Conservation (phyloP, 2,888 invertebrate species). For the Lithophane ornitopus region DNA sequence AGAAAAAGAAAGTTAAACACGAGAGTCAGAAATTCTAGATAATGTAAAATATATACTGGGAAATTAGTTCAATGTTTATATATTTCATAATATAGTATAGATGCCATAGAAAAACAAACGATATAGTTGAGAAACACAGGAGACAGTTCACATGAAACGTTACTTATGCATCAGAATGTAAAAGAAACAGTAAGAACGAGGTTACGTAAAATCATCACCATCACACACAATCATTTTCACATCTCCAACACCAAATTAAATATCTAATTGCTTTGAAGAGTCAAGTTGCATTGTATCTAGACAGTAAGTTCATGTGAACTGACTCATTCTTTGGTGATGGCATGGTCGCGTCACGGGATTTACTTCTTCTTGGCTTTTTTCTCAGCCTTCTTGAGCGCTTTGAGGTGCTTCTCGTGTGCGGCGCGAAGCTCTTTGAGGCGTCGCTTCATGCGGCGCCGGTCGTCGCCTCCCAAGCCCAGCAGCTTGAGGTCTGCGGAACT, state of each 20-base stretch:
- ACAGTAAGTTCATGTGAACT: slow-evolving; percentile 69
- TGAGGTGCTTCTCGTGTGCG: slow-evolving; percentile 96
- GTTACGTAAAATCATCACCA: slow-evolving; percentile 9
- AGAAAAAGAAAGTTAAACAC: slow-evolving; percentile 51
- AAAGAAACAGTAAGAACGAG: slow-evolving; percentile 24
- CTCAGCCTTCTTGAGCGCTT: slow-evolving; percentile 96
- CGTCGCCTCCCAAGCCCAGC: slow-evolving; percentile 95
- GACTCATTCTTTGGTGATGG: slow-evolving; percentile 76
- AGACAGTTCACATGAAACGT: slow-evolving; percentile 68
- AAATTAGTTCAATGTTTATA: slow-evolving; percentile 54
- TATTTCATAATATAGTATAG: slow-evolving; percentile 48
- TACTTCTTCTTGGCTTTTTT: slow-evolving; percentile 94
- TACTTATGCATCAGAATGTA: slow-evolving; percentile 20
- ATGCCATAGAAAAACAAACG: slow-evolving; percentile 51
- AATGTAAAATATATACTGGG: slow-evolving; percentile 39
- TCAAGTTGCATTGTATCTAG: slow-evolving; percentile 27
- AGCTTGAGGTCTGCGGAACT: slow-evolving; percentile 98
- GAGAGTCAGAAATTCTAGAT: slow-evolving; percentile 37
- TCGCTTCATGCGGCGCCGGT: slow-evolving; percentile 94
- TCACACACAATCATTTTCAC: slow-evolving; percentile 18
- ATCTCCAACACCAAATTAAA: slow-evolving; percentile 38
- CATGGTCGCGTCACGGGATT: slow-evolving; percentile 54
- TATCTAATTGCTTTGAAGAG: slow-evolving; percentile 17
- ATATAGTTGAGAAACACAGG: slow-evolving; percentile 48
- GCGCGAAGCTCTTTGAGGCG: slow-evolving; percentile 96